Percentiles rank a stretch among this genome's conserved stretches.
phyloP scores from a whole-genome alignment of 2,888 invertebrate species.

The Kryphioiulus occultus region DNA sequence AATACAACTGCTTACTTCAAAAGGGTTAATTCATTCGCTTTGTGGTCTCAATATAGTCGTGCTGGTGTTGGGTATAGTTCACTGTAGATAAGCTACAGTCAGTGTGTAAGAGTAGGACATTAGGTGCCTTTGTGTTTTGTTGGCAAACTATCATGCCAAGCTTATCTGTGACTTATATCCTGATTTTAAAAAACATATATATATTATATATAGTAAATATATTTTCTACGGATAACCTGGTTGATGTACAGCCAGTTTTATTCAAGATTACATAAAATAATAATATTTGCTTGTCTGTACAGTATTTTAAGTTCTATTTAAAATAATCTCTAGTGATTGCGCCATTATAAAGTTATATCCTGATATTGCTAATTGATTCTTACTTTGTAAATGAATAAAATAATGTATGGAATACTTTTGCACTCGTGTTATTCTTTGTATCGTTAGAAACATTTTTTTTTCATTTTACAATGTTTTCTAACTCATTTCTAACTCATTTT shows the following conservation, averaged over 20 bases:
- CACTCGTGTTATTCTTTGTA: too few relatives aligned
- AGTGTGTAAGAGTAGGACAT: slow-evolving; percentile 2
- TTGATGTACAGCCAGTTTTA: slow-evolving; percentile 29
- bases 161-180: slow-evolving; percentile 7
- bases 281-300: slow-evolving; percentile 37
- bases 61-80: slow-evolving; percentile 45
- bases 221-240: slow-evolving; percentile 42
- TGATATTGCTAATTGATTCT: slow-evolving; percentile 24
- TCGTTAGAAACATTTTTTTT: too few relatives aligned
- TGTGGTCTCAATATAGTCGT: neutral
- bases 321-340: slow-evolving; percentile 18
- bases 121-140: slow-evolving; percentile 48
- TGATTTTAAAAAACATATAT: slow-evolving; percentile 39
- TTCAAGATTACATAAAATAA: slow-evolving; percentile 4
- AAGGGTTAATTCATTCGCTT: neutral
- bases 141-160: slow-evolving; percentile 37
- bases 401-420: neutral
- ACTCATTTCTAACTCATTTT: too few relatives aligned
- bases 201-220: slow-evolving; percentile 44
- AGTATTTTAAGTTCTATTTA: slow-evolving; percentile 36
- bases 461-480: too few relatives aligned
- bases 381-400: slow-evolving; percentile 31
- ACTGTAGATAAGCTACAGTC: neutral
- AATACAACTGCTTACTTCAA: slow-evolving; percentile 27
- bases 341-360: neutral